Evolutionary conservation across 2,888 invertebrate genomes (phyloP), one percentile per base, ranked within the genome.

Genomic region (Lepidonotus clava): DNA sequence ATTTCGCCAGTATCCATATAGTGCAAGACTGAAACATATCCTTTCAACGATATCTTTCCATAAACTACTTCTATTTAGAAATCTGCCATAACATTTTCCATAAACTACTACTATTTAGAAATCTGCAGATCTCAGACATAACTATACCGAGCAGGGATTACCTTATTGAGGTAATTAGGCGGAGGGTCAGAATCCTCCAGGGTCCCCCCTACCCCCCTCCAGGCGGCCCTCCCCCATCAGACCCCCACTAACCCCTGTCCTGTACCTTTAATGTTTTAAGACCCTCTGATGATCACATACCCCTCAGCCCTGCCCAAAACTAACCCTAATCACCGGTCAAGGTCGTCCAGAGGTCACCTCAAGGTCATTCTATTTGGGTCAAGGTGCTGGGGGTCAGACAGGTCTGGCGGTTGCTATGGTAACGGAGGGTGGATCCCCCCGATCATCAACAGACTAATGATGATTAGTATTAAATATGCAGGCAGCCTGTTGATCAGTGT

Each of bases 401-500:
- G 46, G 80, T 24, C n/a, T 14, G 1, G 80, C 28, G 76, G 80
- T 80, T 24, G 46, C 80, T 24, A 80, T 80, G 51, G 80, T n/a
- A 21, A 80, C 76, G 36, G 21, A 76, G n/a, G 28, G 14, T 1
- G 28, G 6, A 38, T 24, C 36, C 14, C 41, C 76, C 18, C 6
- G 66, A 28, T 66, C 38, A 18, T 77, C 21, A 77, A 1, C 24
- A 40, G 24, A 34, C n/a, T 80, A 80, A 80, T 80, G 80, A 46
- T 80, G 80, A 80, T 80, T 1, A 80, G 51, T 32, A 80, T 80
- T 80, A 80, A 80, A 80, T 80, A 80, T 80, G 41, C 80, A 80
- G 80, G 46, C 24, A 0, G 80, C 46, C 80, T 80, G 80, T 80
- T 80, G 80, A 80, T 80, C 80, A 80, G 32, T n/a, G 46, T 80